A percentile compares a stretch with the other conserved stretches of the same genome.
Conservation (phyloP, 2,888 invertebrate species). For the Pyralis farinalis region DNA sequence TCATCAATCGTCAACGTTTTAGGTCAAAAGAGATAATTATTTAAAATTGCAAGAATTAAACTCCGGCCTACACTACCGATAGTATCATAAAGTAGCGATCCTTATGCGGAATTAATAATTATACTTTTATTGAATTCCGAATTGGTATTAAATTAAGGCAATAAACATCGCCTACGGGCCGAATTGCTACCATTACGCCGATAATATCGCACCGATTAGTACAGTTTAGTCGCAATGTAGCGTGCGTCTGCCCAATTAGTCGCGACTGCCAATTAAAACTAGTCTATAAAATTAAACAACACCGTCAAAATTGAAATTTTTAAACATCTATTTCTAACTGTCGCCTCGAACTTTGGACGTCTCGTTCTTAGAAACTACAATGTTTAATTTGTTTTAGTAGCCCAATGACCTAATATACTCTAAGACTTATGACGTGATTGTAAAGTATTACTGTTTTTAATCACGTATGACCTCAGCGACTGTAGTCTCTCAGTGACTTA, state of each 20-base stretch:
- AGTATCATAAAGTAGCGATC: slow-evolving; percentile 5
- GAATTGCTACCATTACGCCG: slow-evolving; percentile 50
- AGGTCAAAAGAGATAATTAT: background rate
- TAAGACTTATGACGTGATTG: background rate
- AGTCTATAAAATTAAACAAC: slow-evolving; percentile 41
- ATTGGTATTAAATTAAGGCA: slow-evolving; percentile 54
- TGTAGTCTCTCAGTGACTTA: background rate
- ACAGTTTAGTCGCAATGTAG: slow-evolving; percentile 59
- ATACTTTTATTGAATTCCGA: slow-evolving; percentile 33
- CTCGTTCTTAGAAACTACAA: background rate
- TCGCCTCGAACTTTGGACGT: slow-evolving; percentile 1
- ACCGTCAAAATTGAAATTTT: slow-evolving; percentile 17
- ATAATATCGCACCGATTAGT: slow-evolving; percentile 53
- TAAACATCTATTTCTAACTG: background rate
- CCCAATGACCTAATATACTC: background rate
- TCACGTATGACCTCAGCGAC: background rate
- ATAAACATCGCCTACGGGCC: slow-evolving; percentile 58
- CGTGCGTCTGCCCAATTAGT: slow-evolving; percentile 56
- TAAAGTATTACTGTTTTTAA: background rate
- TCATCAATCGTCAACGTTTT: background rate
- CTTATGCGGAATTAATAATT: slow-evolving; percentile 18
- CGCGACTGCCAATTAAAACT: slow-evolving; percentile 47
- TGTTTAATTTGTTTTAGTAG: background rate
- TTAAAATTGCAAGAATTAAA: slow-evolving; percentile 1
- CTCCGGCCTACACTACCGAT: background rate